Evolutionary conservation across 92 coral and sea anemone species (phyloP).

Genomic region (Heliopora coerulea): DNA sequence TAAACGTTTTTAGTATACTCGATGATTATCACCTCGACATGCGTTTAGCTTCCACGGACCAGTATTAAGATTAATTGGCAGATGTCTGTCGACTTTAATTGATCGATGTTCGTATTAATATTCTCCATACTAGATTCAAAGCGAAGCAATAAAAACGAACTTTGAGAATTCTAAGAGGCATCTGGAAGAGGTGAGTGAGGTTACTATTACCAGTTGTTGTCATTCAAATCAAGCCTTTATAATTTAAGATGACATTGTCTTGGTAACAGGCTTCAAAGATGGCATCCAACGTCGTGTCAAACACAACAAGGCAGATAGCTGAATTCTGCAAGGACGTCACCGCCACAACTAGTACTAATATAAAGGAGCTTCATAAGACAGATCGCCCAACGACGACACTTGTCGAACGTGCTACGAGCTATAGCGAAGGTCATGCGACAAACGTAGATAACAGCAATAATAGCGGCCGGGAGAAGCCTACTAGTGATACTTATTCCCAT

Average conservation of each 20-base stretch:
- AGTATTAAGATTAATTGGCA: no score
- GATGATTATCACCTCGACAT: neutral
- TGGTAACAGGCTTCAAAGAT: constrained; percentile 19
- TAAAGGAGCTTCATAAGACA: constrained; percentile 27
- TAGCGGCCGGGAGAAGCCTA: constrained; percentile 12
- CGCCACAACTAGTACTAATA: constrained; percentile 21
- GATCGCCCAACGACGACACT: constrained; percentile 40
- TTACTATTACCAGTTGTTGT: no score
- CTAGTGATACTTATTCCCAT: constrained; percentile 19
- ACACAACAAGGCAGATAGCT: constrained; percentile 26
- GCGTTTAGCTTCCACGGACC: no score
- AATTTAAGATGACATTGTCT: neutral
- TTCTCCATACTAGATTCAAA: constrained; percentile 63
- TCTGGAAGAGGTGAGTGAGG: constrained; percentile 82
- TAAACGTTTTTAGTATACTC: neutral
- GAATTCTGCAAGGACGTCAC: constrained; percentile 28
- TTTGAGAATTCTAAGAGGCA: constrained; percentile 69
- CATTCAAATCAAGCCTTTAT: no score
- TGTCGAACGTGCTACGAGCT: constrained; percentile 44
- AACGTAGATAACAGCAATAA: neutral
- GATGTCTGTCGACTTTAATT: no score
- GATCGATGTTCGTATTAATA: neutral
- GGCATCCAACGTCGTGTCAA: constrained; percentile 7
- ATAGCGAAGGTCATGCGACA: constrained; percentile 37
- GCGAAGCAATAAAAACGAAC: constrained; percentile 77